A percentile compares a stretch with the other conserved stretches of the same genome.
Evolutionary conservation across 2,113 vertebrate genomes (phyloP).

Genomic region (Ranitomeya imitator): DNA sequence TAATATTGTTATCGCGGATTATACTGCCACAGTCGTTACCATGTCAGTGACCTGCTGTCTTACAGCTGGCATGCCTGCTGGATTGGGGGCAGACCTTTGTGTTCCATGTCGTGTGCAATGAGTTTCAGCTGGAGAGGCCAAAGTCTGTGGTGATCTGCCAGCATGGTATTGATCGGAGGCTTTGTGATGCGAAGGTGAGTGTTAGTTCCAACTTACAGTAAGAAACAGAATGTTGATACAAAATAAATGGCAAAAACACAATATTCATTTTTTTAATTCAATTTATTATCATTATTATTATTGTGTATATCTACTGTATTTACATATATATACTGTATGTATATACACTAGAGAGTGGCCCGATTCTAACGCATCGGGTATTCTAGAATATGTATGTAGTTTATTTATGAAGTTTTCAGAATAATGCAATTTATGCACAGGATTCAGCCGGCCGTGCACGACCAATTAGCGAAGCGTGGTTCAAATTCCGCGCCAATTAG

Average conservation of each 20-base stretch:
- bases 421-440: no score
- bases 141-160: constrained; percentile 90
- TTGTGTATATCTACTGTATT: no score
- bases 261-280: no score
- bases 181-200: constrained; percentile 90
- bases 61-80: constrained; percentile 82
- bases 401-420: no score
- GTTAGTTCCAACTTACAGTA: neutral
- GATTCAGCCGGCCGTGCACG: no score
- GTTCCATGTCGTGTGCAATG: constrained; percentile 90
- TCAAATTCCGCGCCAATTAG: no score
- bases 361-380: no score
- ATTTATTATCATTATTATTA: no score
- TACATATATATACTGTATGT: no score
- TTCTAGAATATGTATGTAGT: no score
- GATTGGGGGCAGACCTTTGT: constrained; percentile 93
- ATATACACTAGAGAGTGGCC: no score
- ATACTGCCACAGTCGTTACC: constrained; percentile 7
- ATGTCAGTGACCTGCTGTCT: constrained; percentile 52
- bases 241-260: neutral
- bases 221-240: neutral
- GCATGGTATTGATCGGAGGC: constrained; percentile 91
- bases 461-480: no score
- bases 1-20: neutral
- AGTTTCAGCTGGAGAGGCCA: constrained; percentile 95